Base-by-base conservation (phyloP, 2,113 vertebrate species). In the Asarcornis scutulata region DNA sequence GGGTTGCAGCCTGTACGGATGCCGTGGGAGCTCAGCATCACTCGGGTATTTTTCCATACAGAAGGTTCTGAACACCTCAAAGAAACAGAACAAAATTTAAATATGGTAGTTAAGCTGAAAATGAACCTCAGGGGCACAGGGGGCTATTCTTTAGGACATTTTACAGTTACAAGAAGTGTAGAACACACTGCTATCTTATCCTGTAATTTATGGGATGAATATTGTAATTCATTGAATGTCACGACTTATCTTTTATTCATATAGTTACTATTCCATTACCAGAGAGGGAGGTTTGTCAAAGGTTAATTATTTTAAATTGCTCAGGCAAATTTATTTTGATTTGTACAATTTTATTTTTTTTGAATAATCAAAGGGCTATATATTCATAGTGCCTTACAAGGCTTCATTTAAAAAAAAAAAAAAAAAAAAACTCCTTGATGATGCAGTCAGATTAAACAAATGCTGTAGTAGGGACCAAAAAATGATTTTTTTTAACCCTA, bases 221-320 rank as follows among this genome's bases (percentile, higher is more conserved):
- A 98, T 97, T 98, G 95, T 97, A 98, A 98, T 98, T 98, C 97
- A 98, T 26, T 97, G 97, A 98, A 97, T 98, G 97, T 97, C 98
- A 98, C 0, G 94, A 98, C 98, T 98, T 98, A 98, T 98, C 98
- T 98, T 98, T 98, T 98, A 98, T 98, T 98, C 98, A 98, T 98
- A 98, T 95, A 98, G 97, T 98, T 97, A 97, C 97, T 97, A 97
- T 95, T 97, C 96, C 97, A 98, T 98, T 98, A 98, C 96, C 94
- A 98, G 96, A 96, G 95, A 98, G 93, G 86, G 95, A 97, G 96
- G 97, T 97, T 98, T 98, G 98, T 98, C 98, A 98, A 98, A 98
- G 98, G 98, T 98, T 98, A 98, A 98, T 98, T 98, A 98, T 98
- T 98, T 98, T 97, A 98, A 98, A 98, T 98, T 97, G 97, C 97